Evolutionary conservation across 2,888 invertebrate genomes (phyloP).

Genomic region (Mellilla xanthometata): DNA sequence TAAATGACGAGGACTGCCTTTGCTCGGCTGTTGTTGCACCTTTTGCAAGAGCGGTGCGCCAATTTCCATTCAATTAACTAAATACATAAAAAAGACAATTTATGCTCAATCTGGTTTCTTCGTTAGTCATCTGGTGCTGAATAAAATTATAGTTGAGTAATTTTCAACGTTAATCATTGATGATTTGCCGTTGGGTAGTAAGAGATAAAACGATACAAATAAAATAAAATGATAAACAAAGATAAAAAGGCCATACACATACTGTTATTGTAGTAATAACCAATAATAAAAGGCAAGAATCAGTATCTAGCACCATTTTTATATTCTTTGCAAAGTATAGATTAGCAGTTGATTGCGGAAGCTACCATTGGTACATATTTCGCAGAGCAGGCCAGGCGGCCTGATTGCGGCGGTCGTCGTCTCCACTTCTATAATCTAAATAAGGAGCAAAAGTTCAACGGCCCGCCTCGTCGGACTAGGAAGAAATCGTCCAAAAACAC

Average conservation of each 20-base stretch:
- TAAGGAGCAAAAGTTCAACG: slow-evolving; percentile 82
- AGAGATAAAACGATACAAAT: no score
- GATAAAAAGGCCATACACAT: no score
- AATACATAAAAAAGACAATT: no score
- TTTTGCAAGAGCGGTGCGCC: slow-evolving; percentile 55
- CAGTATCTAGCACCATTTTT: no score
- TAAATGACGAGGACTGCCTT: slow-evolving; percentile 64
- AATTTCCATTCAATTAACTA: slow-evolving; percentile 20
- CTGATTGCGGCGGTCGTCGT: slow-evolving; percentile 69
- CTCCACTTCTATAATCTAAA: slow-evolving; percentile 80
- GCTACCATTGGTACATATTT: slow-evolving; percentile 63
- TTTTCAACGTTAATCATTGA: no score
- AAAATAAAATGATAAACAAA: no score
- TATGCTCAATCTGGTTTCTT: no score
- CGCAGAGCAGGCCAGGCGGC: slow-evolving; percentile 58
- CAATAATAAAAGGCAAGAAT: no score
- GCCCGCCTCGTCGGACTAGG: slow-evolving; percentile 62
- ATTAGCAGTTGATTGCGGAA: slow-evolving; percentile 67
- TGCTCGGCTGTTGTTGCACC: slow-evolving; percentile 51
- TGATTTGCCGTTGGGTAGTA: no score
- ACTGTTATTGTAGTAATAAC: no score
- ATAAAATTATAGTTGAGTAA: no score
- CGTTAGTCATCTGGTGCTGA: no score
- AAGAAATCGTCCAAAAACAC: slow-evolving; percentile 60
- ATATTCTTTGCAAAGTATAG: slow-evolving; percentile 28